phyloP scores from a whole-genome alignment of 2,797 vertebrate species.

The Anguilla marmorata region DNA sequence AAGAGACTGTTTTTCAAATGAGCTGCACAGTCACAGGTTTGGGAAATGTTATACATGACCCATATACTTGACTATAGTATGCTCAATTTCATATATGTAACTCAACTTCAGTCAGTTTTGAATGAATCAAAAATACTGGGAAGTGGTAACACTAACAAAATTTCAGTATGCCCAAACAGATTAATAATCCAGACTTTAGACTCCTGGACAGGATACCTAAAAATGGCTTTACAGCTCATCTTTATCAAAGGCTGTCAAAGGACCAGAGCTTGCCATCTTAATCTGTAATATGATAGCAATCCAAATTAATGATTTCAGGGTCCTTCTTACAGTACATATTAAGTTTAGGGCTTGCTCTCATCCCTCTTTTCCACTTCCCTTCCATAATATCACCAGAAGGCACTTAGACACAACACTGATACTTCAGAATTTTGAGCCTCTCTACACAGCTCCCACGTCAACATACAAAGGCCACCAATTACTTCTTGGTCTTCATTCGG shows the following conservation, averaged over 20 bases:
- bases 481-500: constrained; percentile 20
- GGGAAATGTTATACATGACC: neutral
- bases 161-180: neutral
- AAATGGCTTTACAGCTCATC: neutral
- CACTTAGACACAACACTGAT: neutral
- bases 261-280: neutral
- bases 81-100: no score
- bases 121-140: neutral
- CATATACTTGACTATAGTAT: no score
- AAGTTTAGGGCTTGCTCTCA: neutral
- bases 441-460: constrained; percentile 8
- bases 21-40: neutral
- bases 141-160: neutral
- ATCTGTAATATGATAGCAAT: neutral
- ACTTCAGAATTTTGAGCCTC: neutral
- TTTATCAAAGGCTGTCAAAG: neutral
- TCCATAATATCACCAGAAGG: neutral
- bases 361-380: neutral
- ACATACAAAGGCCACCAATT: constrained; percentile 26
- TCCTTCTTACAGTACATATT: neutral
- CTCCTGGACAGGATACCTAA: neutral
- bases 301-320: neutral
- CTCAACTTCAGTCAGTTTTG: neutral
- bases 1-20: neutral
- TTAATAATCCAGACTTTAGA: neutral